A percentile compares a stretch with the other conserved stretches of the same genome.
These are phyloP conservation scores for Nycticebus coucang DNA, from an alignment of 2,113 vertebrate species.

Conservation along the genomic window DNA sequence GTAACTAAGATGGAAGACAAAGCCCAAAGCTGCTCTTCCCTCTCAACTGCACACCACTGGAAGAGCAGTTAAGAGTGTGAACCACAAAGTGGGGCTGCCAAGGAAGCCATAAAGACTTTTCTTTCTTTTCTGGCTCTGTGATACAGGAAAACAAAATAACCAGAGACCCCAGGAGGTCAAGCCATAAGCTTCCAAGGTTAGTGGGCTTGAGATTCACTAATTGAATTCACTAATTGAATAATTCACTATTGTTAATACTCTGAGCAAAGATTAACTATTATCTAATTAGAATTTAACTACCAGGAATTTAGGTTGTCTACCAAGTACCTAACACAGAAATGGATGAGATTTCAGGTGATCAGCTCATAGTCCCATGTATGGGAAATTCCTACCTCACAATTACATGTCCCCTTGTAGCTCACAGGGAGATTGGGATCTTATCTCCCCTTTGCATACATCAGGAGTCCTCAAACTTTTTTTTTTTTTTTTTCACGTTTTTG, in stretches of 20 bases:
- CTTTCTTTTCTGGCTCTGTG: not conserved
- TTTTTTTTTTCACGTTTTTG: no score
- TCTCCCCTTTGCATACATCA: no score
- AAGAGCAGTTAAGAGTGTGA: not conserved
- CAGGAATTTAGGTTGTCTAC: not conserved
- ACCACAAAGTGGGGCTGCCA: not conserved
- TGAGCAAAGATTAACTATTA: not conserved
- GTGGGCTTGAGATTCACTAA: no score
- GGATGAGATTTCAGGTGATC: not conserved
- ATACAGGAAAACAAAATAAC: not conserved
- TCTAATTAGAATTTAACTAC: not conserved
- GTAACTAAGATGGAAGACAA: not conserved
- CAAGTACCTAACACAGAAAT: not conserved
- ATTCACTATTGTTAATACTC: constrained; percentile 2
- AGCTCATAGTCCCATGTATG: rapidly evolving
- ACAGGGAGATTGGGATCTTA: not conserved
- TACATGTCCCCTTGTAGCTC: not conserved
- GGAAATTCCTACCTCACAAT: not conserved
- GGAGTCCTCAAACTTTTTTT: no score
- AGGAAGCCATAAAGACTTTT: not conserved
- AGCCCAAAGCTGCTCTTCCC: not conserved
- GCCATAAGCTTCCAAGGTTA: not conserved
- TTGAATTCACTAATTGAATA: no score
- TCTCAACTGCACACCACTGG: not conserved
- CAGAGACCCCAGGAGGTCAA: not conserved